Evolutionary conservation across 2,888 invertebrate species (phyloP).

Genomic region (Cheilosia vernalis): DNA sequence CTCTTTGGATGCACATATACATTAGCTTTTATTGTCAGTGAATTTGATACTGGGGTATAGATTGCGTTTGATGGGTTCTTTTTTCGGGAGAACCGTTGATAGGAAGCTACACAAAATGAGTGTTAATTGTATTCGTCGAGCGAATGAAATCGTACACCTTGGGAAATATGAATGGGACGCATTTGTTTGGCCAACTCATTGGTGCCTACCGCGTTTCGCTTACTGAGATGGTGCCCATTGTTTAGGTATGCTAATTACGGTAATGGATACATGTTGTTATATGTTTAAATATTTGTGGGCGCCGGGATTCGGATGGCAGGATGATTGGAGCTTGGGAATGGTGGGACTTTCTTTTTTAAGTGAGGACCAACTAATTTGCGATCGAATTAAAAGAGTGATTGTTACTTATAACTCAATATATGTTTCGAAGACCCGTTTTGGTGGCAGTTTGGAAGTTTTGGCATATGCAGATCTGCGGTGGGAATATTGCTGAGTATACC

Average conservation of each 20-base stretch:
- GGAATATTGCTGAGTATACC: too few relatives aligned
- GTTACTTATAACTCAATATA: too few relatives aligned
- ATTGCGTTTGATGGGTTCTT: constrained; percentile 4
- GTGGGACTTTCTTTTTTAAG: too few relatives aligned
- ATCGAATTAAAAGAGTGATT: too few relatives aligned
- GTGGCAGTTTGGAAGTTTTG: too few relatives aligned
- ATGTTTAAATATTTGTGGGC: background rate
- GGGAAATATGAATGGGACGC: constrained; percentile 63
- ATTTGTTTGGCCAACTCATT: constrained; percentile 51
- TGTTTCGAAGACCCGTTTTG: too few relatives aligned
- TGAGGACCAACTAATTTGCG: too few relatives aligned
- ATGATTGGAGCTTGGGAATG: too few relatives aligned
- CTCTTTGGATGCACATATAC: constrained; percentile 35
- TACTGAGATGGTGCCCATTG: background rate
- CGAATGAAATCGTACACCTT: constrained; percentile 60
- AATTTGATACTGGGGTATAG: constrained; percentile 36
- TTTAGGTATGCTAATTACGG: constrained; percentile 2
- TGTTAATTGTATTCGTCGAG: constrained; percentile 69
- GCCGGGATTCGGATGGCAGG: background rate
- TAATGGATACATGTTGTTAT: background rate
- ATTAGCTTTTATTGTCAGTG: constrained; percentile 62
- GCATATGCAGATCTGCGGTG: too few relatives aligned
- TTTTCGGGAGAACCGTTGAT: constrained; percentile 46
- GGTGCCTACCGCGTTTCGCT: constrained; percentile 17
- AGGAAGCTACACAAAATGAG: constrained; percentile 57